Conservation (phyloP, 2,797 vertebrate species). For the Alfaro cultratus region DNA sequence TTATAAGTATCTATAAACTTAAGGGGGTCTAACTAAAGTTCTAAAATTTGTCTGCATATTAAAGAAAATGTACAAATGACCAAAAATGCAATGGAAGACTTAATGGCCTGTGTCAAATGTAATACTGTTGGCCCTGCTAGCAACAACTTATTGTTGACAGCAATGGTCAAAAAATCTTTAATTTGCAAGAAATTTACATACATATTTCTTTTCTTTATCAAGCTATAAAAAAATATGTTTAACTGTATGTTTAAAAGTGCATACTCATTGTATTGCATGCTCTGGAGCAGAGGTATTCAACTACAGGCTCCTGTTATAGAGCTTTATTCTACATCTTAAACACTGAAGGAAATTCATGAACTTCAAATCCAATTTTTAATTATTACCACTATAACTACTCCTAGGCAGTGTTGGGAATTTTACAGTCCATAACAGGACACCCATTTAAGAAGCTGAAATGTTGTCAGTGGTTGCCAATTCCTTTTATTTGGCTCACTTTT, state of each 20-base stretch:
- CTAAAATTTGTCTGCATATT: not conserved
- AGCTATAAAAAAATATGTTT: not conserved
- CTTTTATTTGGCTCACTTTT: not conserved
- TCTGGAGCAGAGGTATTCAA: not conserved
- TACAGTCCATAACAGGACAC: not conserved
- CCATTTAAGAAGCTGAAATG: not conserved
- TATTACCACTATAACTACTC: not conserved
- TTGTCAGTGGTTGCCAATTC: not conserved
- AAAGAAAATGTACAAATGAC: not conserved
- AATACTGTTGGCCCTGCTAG: not conserved
- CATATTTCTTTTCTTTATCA: not conserved
- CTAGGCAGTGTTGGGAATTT: not conserved
- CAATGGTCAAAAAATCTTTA: not conserved
- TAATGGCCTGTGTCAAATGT: not conserved
- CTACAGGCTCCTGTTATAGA: not conserved
- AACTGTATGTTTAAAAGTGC: not conserved
- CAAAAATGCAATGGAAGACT: not conserved
- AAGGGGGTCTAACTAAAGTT: not conserved
- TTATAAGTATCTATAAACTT: conserved; percentile 11
- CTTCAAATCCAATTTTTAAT: not conserved
- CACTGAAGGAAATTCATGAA: not conserved
- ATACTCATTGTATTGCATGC: not conserved
- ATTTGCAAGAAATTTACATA: not conserved
- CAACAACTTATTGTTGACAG: not conserved
- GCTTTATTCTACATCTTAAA: not conserved